Percentiles rank a stretch among this genome's conserved stretches.
Conservation (phyloP, 2,888 invertebrate species). For the Axea sp. region DNA sequence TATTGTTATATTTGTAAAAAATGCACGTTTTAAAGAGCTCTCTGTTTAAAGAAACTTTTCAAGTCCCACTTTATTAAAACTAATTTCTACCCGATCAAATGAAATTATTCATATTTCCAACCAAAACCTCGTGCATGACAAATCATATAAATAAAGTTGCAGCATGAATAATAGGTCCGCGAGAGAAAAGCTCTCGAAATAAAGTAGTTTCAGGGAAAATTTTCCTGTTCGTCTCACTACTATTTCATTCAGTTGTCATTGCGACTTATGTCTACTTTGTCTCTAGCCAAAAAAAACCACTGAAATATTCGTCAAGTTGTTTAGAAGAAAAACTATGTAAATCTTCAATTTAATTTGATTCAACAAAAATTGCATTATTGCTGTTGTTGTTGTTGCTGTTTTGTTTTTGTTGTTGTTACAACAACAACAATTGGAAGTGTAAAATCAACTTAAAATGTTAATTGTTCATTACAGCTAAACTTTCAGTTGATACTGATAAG, state of each 20-base stretch:
- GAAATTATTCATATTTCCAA: conserved; percentile 1
- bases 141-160: conserved; percentile 25
- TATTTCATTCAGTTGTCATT: conserved; percentile 28
- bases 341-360: too few relatives aligned
- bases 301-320: too few relatives aligned
- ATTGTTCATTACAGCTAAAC: too few relatives aligned
- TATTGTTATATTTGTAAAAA: background rate
- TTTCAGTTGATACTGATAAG: too few relatives aligned
- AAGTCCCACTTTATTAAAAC: conserved; percentile 2
- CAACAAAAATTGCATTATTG: too few relatives aligned
- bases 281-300: conserved; percentile 2
- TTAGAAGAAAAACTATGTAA: too few relatives aligned
- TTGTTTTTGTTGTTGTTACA: too few relatives aligned
- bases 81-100: conserved; percentile 1
- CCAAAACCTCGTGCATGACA: conserved; percentile 2
- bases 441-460: too few relatives aligned
- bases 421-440: too few relatives aligned
- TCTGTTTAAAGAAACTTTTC: conserved; percentile 5
- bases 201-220: conserved; percentile 18
- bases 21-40: too few relatives aligned
- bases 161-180: conserved; percentile 6
- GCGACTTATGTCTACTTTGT: background rate
- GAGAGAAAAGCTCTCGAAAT: conserved; percentile 30
- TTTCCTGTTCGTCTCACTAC: conserved; percentile 6
- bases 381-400: too few relatives aligned